phyloP scores from a whole-genome alignment of 2,888 invertebrate genomes.

The Caenorhabditis drosophilae region DNA sequence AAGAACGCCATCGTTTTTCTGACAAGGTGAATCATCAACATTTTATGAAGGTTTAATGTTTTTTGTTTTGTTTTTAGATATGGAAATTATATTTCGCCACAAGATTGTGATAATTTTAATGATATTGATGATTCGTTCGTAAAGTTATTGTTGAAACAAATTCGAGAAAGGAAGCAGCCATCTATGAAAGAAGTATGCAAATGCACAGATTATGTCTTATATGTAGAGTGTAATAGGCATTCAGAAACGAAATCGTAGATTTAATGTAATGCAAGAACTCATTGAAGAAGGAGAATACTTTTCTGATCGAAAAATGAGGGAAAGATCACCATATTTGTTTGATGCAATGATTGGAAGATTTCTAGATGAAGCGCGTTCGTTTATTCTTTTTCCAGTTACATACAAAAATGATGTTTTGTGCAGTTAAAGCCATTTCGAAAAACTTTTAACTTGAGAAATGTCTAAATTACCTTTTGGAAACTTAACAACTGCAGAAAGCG shows the following conservation, averaged over 20 bases:
- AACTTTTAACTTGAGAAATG: too few species aligned
- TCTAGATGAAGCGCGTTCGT: constrained; percentile 77
- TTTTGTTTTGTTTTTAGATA: constrained; percentile 33
- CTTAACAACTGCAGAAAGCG: too few species aligned
- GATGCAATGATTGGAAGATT: constrained; percentile 88
- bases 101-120: constrained; percentile 41
- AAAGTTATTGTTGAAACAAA: constrained; percentile 27
- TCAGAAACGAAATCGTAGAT: constrained; percentile 57
- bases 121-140: constrained; percentile 32
- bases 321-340: constrained; percentile 85
- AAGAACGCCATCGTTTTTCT: constrained; percentile 51
- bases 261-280: constrained; percentile 49
- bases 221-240: too few species aligned
- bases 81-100: constrained; percentile 35
- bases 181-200: not conserved
- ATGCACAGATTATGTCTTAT: too few species aligned
- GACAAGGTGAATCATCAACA: constrained; percentile 38
- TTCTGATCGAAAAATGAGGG: constrained; percentile 90
- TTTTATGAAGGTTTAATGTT: constrained; percentile 6
- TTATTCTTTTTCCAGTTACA: not conserved
- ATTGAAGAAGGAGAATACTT: constrained; percentile 76
- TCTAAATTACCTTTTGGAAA: too few species aligned
- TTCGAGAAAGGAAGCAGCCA: constrained; percentile 6
- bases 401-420: not conserved
- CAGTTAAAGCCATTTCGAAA: not conserved